phyloP scores from a whole-genome alignment of 2,888 invertebrate species.

The Ischnus inquisitorius region DNA sequence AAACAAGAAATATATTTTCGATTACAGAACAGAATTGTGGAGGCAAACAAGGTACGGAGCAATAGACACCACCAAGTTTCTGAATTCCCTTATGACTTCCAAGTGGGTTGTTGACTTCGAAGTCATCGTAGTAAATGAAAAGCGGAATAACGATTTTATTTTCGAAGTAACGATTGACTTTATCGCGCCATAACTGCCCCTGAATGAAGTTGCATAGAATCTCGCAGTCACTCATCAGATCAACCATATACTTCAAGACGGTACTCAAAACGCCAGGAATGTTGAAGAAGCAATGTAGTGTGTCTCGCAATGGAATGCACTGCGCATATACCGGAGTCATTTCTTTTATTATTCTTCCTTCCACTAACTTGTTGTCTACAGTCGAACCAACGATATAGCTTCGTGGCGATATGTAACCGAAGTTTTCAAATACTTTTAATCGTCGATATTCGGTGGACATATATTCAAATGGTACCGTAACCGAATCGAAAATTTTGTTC shows the following conservation, averaged over 20 bases:
- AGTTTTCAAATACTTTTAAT: too few relatives aligned
- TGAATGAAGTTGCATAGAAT: conserved; percentile 52
- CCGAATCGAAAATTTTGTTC: too few relatives aligned
- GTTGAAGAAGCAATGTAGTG: conserved; percentile 48
- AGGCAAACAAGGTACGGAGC: conserved; percentile 45
- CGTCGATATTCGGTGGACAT: too few relatives aligned
- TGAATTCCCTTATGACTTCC: conserved; percentile 40
- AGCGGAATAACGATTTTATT: too few relatives aligned
- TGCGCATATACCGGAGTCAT: conserved; percentile 32
- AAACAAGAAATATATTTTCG: conserved; percentile 43
- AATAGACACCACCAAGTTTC: conserved; percentile 42
- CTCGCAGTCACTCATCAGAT: conserved; percentile 24
- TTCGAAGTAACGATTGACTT: conserved; percentile 28
- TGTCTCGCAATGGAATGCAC: conserved; percentile 30
- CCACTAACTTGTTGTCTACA: conserved; percentile 27
- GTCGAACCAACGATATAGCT: conserved; percentile 22
- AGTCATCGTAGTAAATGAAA: too few relatives aligned
- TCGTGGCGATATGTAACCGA: conserved; percentile 28
- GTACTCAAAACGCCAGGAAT: conserved; percentile 28
- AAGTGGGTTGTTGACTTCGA: conserved; percentile 42
- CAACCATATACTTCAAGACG: conserved; percentile 33
- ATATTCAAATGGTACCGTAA: too few relatives aligned
- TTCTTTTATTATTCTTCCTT: conserved; percentile 34
- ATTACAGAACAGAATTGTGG: too few relatives aligned
- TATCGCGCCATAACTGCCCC: conserved; percentile 49